Conservation (phyloP, 2,888 invertebrate genomes). For the Emmelina monodactyla region DNA sequence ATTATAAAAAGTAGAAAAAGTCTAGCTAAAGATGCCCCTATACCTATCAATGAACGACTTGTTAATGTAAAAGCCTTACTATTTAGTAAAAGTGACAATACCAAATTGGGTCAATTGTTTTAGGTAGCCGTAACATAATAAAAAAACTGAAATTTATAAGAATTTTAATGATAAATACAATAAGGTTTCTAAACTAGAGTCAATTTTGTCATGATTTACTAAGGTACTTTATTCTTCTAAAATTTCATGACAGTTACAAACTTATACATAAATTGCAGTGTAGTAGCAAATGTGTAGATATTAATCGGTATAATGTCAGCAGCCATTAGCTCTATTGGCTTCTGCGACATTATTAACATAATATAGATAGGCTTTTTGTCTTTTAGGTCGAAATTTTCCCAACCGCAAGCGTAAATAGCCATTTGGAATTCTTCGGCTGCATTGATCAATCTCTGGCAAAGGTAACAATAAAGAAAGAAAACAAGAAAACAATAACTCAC, state of each 20-base stretch:
- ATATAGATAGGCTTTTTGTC: conserved; percentile 33
- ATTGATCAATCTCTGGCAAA: conserved; percentile 40
- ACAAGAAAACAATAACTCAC: conserved; percentile 35
- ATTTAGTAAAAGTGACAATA: no score
- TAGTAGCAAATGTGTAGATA: conserved; percentile 45
- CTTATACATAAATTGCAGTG: conserved; percentile 40
- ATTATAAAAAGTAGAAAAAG: no score
- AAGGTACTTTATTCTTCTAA: no score
- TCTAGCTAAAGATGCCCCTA: no score
- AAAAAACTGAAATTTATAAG: no score
- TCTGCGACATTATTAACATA: conserved; percentile 39
- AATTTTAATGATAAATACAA: no score
- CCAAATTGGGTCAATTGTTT: no score
- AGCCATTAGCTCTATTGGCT: conserved; percentile 34
- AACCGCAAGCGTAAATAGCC: conserved; percentile 44
- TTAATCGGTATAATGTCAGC: conserved; percentile 49
- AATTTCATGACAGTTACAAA: conserved; percentile 47
- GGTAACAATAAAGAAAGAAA: conserved; percentile 45
- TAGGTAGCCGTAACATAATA: no score
- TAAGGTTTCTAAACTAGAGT: no score
- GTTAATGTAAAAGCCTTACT: no score
- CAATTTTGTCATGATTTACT: no score
- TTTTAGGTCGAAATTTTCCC: conserved; percentile 40
- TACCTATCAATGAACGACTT: no score
- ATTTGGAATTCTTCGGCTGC: conserved; percentile 37